Evolutionary conservation across 1,140 invertebrate genomes (phyloP).

Genomic region (Vollenhovia emeryi): DNA sequence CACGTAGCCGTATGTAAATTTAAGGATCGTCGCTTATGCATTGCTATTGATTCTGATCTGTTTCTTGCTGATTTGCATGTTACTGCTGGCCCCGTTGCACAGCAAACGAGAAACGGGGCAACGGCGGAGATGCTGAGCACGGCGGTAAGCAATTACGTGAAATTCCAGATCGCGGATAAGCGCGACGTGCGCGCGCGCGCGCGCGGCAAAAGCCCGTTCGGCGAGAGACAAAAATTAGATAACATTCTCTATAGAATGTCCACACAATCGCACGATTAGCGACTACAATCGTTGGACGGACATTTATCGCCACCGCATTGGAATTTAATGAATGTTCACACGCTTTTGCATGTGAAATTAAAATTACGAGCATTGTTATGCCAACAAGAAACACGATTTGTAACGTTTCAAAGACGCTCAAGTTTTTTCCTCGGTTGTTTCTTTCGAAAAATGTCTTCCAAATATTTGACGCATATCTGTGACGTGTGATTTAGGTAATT

Average conservation of each 20-base stretch:
- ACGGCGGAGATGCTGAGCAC: constrained; percentile 49
- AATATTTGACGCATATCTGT: neutral
- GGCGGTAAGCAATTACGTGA: constrained; percentile 64
- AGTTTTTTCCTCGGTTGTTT: neutral
- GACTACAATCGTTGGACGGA: neutral
- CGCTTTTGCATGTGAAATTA: neutral
- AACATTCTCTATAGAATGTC: constrained; percentile 35
- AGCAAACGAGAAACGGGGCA: constrained; percentile 54
- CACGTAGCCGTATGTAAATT: neutral
- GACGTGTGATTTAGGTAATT: constrained; percentile 10
- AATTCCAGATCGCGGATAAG: constrained; percentile 61
- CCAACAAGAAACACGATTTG: neutral
- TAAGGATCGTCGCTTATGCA: constrained; percentile 50
- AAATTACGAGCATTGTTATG: neutral
- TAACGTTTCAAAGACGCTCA: neutral
- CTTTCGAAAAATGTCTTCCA: neutral
- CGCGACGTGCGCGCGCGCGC: neutral
- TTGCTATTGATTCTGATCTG: constrained; percentile 68
- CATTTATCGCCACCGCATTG: neutral
- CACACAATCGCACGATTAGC: neutral
- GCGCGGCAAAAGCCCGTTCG: neutral
- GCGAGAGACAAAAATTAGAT: constrained; percentile 27
- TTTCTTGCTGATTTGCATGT: constrained; percentile 71
- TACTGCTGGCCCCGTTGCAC: constrained; percentile 36
- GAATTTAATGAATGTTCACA: neutral